These are phyloP conservation scores for Chascanopsetta lugubris DNA, from an alignment of 2,113 vertebrate species.

Conservation along the genomic window DNA sequence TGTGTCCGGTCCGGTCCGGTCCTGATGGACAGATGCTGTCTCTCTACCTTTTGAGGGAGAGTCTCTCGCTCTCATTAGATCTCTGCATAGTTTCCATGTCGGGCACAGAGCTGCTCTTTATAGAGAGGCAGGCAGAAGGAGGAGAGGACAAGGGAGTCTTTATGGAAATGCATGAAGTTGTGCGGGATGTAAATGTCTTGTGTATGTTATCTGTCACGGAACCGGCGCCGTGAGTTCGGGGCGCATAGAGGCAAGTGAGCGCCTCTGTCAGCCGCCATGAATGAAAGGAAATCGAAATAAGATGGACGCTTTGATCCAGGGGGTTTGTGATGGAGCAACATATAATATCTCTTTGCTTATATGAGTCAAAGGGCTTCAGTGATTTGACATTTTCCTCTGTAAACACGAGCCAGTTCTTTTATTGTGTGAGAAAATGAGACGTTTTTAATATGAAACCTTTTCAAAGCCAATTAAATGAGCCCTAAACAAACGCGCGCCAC, in stretches of 20 bases:
- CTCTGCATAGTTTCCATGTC: constrained; percentile 4
- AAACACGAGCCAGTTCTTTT: background rate
- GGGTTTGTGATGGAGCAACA: constrained; percentile 1
- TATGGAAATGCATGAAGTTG: constrained; percentile 40
- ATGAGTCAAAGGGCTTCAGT: background rate
- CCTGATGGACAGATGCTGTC: constrained; percentile 1
- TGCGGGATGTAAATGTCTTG: constrained; percentile 47
- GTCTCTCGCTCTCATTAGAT: constrained; percentile 3
- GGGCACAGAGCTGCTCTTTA: constrained; percentile 24
- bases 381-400: constrained; percentile 10
- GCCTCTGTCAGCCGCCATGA: constrained; percentile 51
- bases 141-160: constrained; percentile 43
- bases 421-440: constrained; percentile 22
- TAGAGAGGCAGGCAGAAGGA: background rate
- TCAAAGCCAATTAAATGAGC: constrained; percentile 50
- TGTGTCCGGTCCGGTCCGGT: background rate
- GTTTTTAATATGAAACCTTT: constrained; percentile 45
- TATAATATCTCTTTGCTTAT: background rate
- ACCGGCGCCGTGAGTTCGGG: constrained; percentile 50
- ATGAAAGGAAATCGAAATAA: constrained; percentile 37
- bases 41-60: background rate
- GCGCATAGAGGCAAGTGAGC: constrained; percentile 23
- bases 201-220: constrained; percentile 53
- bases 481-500: constrained; percentile 32
- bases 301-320: constrained; percentile 24